Evolutionary conservation across 2,888 invertebrate species (phyloP).

Genomic region (Tinea trinotella): DNA sequence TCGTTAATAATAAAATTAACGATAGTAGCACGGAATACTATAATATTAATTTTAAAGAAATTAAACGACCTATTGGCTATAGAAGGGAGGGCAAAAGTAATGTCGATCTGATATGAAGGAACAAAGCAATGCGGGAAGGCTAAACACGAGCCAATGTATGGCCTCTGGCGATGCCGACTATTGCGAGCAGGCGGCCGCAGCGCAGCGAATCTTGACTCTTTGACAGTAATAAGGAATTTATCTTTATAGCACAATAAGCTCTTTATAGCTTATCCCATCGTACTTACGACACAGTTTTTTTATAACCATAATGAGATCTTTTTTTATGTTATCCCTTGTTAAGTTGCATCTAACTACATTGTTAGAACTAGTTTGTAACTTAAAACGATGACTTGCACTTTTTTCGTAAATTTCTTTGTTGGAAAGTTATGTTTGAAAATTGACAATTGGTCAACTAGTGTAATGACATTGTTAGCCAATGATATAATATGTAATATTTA

Average conservation of each 20-base stretch:
- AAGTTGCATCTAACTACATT: neutral
- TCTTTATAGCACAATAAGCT: slow-evolving; percentile 25
- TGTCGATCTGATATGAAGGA: slow-evolving; percentile 15
- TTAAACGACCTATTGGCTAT: neutral
- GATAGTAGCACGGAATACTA: too few relatives aligned
- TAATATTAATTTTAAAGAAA: neutral
- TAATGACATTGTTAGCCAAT: too few relatives aligned
- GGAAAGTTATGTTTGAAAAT: slow-evolving; percentile 2
- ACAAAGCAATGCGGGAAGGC: slow-evolving; percentile 3
- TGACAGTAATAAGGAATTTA: slow-evolving; percentile 40
- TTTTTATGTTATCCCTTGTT: neutral
- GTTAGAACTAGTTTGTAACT: slow-evolving; percentile 2
- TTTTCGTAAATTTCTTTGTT: slow-evolving; percentile 28
- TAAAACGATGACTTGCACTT: slow-evolving; percentile 31
- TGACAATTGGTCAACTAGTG: too few relatives aligned
- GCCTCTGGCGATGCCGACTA: slow-evolving; percentile 1
- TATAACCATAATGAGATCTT: neutral
- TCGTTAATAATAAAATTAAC: too few relatives aligned
- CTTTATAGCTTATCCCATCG: neutral
- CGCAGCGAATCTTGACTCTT: slow-evolving; percentile 15
- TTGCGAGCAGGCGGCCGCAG: neutral
- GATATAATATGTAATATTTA: too few relatives aligned
- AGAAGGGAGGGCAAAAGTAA: slow-evolving; percentile 10
- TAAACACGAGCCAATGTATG: slow-evolving; percentile 4
- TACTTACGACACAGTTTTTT: neutral